These are phyloP conservation scores for Galerucella nymphaeae DNA, from an alignment of 2,888 invertebrate species.

Conservation along the genomic window DNA sequence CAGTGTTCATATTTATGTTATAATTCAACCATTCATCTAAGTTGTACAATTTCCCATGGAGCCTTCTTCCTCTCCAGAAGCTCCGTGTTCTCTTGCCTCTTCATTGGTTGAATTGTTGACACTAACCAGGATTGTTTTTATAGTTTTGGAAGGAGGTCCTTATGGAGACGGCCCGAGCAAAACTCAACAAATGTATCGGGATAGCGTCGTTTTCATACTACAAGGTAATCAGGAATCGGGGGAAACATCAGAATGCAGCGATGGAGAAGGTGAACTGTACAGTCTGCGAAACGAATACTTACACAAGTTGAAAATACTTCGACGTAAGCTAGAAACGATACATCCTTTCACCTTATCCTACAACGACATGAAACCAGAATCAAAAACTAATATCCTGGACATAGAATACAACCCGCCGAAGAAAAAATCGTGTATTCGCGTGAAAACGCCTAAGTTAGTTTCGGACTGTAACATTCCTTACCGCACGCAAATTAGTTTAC, in stretches of 20 bases:
- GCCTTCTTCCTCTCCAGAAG: too few species aligned
- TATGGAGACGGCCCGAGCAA: constrained; percentile 38
- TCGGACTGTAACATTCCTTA: constrained; percentile 44
- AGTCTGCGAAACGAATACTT: constrained; percentile 46
- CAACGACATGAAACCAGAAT: constrained; percentile 20
- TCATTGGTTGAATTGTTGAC: too few species aligned
- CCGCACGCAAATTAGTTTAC: constrained; percentile 41
- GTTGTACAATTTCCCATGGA: too few species aligned
- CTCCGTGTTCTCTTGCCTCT: too few species aligned
- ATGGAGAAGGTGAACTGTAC: constrained; percentile 42
- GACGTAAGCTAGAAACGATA: constrained; percentile 41
- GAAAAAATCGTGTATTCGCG: constrained; percentile 43
- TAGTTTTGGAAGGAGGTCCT: constrained; percentile 43
- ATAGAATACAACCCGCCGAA: constrained; percentile 46
- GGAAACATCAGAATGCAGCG: constrained; percentile 33
- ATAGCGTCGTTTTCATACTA: constrained; percentile 41
- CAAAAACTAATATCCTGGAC: constrained; percentile 36
- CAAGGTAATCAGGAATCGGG: constrained; percentile 32
- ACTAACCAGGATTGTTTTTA: constrained; percentile 7
- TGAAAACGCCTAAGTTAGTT: constrained; percentile 39
- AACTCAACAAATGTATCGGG: constrained; percentile 23
- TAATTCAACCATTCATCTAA: too few species aligned
- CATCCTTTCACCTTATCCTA: constrained; percentile 37
- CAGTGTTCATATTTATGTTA: too few species aligned
- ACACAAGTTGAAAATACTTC: constrained; percentile 46